Conservation (phyloP, 2,113 vertebrate genomes). For the Pampusana beccarii region DNA sequence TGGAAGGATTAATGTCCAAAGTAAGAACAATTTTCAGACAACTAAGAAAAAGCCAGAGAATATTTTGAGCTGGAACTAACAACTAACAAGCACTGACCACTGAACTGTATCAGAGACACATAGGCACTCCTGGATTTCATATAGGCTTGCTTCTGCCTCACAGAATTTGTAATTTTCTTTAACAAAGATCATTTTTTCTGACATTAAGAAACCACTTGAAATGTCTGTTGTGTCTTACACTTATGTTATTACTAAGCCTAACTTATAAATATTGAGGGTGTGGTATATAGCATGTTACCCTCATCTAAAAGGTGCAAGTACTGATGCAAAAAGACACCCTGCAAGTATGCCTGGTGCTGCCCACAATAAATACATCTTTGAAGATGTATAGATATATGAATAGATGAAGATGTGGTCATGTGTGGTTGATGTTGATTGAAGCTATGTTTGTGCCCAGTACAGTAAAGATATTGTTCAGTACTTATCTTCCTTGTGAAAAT, state of each 20-base stretch:
- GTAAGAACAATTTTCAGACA: not conserved
- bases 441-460: not conserved
- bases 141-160: not conserved
- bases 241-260: not conserved
- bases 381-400: too few species aligned
- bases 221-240: not conserved
- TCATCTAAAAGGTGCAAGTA: not conserved
- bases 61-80: not conserved
- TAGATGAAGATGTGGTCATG: not conserved
- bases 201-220: not conserved
- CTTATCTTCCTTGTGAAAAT: conserved; percentile 41
- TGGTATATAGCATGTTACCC: not conserved
- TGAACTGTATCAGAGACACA: not conserved
- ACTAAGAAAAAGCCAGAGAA: not conserved
- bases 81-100: not conserved
- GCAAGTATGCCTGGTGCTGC: not conserved
- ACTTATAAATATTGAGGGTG: not conserved
- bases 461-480: conserved; percentile 32
- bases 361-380: not conserved
- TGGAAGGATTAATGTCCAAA: not conserved
- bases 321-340: not conserved
- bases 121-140: not conserved
- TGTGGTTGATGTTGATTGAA: not conserved
- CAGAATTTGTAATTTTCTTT: not conserved
- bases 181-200: not conserved